phyloP scores from a whole-genome alignment of 2,113 vertebrate genomes.

The Python bivittatus region DNA sequence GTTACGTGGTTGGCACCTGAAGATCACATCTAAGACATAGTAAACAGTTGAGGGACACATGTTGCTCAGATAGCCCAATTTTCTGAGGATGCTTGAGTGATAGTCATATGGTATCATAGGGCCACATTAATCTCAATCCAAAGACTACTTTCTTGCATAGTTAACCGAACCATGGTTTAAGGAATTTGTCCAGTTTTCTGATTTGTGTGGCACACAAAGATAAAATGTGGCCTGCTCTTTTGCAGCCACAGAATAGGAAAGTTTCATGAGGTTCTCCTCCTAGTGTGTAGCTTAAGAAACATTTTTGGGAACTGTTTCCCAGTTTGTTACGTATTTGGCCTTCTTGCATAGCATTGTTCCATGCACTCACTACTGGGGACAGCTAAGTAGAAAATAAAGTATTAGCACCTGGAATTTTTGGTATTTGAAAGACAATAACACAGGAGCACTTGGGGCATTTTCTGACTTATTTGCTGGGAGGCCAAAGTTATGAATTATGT shows the following conservation, averaged over 20 bases:
- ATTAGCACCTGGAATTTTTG: conserved; percentile 16
- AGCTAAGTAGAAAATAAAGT: conserved; percentile 5
- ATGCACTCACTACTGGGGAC: background rate
- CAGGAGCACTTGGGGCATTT: background rate
- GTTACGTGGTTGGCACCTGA: background rate
- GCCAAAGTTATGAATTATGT: background rate
- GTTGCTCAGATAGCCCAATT: background rate
- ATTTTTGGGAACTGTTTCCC: background rate
- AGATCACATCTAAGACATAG: background rate
- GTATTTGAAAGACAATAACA: background rate
- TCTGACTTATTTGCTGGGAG: background rate
- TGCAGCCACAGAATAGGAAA: background rate
- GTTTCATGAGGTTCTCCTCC: too few relatives aligned
- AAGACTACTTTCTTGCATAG: background rate
- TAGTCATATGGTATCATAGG: background rate
- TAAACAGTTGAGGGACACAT: background rate
- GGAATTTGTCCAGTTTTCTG: background rate
- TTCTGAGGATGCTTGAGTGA: background rate
- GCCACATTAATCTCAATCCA: background rate
- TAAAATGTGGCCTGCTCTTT: background rate
- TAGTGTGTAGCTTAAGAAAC: background rate
- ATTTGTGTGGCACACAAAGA: background rate
- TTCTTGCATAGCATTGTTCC: background rate
- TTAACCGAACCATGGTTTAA: background rate
- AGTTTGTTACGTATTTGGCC: background rate